Percentiles rank a stretch among this genome's conserved stretches.
Conservation (phyloP, 2,888 invertebrate species). For the Trypoxylon attenuatum region DNA sequence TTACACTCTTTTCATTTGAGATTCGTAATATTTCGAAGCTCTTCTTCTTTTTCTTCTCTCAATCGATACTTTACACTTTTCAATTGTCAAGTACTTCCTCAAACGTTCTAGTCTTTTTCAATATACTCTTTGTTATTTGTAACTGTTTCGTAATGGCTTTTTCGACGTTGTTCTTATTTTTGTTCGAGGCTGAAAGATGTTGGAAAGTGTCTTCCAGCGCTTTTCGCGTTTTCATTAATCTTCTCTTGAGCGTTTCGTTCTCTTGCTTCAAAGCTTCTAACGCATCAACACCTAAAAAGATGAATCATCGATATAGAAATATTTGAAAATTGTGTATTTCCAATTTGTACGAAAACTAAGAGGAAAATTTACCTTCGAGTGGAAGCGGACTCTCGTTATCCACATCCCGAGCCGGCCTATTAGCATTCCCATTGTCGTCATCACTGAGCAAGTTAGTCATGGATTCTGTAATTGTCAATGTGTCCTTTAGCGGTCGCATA, state of each 20-base stretch:
- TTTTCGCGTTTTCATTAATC: conserved; percentile 82
- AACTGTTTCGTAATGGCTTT: conserved; percentile 80
- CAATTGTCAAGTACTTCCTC: conserved; percentile 67
- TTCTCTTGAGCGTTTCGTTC: conserved; percentile 83
- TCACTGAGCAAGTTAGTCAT: conserved; percentile 72
- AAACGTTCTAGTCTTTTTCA: conserved; percentile 71
- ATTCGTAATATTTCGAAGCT: neutral
- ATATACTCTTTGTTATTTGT: conserved; percentile 68
- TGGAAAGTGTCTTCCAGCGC: conserved; percentile 86
- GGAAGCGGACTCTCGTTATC: conserved; percentile 69
- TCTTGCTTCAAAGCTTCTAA: conserved; percentile 79
- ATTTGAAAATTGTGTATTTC: no score
- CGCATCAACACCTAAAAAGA: conserved; percentile 70
- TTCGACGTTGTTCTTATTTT: conserved; percentile 88
- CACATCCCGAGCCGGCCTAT: conserved; percentile 57
- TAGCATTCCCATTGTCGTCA: conserved; percentile 62
- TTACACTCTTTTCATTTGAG: neutral
- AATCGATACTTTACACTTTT: conserved; percentile 5
- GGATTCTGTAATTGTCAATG: conserved; percentile 71
- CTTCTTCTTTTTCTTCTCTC: neutral
- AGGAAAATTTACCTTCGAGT: conserved; percentile 62
- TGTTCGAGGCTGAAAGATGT: conserved; percentile 85
- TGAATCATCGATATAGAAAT: no score
- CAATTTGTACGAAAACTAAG: no score
- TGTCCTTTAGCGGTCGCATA: conserved; percentile 68